Evolutionary conservation across 2,888 invertebrate genomes (phyloP).

Genomic region (Glomeris marginata): DNA sequence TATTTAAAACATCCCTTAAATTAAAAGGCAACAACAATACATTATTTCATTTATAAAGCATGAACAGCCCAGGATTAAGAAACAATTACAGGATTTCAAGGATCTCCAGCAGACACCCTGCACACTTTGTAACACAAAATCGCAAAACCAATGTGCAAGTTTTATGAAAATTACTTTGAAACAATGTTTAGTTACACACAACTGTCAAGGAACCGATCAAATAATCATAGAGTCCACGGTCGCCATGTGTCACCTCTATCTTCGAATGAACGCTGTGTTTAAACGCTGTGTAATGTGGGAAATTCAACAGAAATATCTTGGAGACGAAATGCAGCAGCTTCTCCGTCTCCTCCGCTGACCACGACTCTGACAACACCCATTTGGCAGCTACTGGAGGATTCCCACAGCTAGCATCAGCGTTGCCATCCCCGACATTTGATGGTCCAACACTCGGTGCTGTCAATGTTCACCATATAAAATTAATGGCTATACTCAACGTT

Average conservation of each 20-base stretch:
- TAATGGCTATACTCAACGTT: no score
- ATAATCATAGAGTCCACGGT: neutral
- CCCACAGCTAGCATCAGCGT: slow-evolving; percentile 13
- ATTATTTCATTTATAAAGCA: no score
- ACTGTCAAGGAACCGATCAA: no score
- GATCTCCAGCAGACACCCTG: neutral
- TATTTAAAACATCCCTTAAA: no score
- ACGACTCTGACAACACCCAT: slow-evolving; percentile 24
- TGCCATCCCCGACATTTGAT: slow-evolving; percentile 2
- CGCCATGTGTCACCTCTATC: slow-evolving; percentile 38
- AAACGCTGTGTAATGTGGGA: slow-evolving; percentile 53
- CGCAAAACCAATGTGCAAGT: neutral
- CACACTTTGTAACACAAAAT: neutral
- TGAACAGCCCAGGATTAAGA: no score
- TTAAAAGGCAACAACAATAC: no score
- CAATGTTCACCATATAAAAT: no score
- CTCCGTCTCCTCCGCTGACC: slow-evolving; percentile 72
- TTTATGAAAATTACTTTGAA: no score
- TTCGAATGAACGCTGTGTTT: slow-evolving; percentile 68
- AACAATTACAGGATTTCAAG: neutral
- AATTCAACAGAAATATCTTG: slow-evolving; percentile 75
- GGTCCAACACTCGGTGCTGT: slow-evolving; percentile 1
- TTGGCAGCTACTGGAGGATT: neutral
- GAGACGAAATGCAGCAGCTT: slow-evolving; percentile 74
- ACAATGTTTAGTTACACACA: no score